phyloP scores from a whole-genome alignment of 2,797 vertebrate species.

The Passerculus sandwichensis region DNA sequence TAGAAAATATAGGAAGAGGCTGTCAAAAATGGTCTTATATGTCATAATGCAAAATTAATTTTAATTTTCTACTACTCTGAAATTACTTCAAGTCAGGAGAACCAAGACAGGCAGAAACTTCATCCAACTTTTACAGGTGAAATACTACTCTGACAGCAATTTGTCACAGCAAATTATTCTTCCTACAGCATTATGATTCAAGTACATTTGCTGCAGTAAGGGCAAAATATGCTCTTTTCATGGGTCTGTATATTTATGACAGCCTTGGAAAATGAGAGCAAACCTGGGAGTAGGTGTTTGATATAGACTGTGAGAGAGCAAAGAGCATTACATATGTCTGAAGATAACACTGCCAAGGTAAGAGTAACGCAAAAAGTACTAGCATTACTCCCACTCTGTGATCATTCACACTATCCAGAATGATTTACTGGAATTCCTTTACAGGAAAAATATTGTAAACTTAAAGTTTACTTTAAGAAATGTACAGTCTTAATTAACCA shows the following conservation, averaged over 20 bases:
- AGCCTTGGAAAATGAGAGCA: constrained; percentile 35
- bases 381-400: not conserved
- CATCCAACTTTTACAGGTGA: not conserved
- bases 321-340: constrained; percentile 36
- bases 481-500: constrained; percentile 1
- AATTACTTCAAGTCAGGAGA: not conserved
- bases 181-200: not conserved
- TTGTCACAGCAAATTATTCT: not conserved
- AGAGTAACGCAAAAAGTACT: constrained; percentile 16
- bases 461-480: not conserved
- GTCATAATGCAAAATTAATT: not conserved
- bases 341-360: constrained; percentile 29
- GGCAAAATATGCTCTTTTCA: constrained; percentile 34
- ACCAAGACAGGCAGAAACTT: not conserved
- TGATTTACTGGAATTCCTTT: constrained; percentile 27
- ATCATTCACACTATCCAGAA: not conserved
- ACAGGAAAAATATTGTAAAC: not conserved
- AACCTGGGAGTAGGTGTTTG: constrained; percentile 48
- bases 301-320: constrained; percentile 26
- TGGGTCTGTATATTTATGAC: constrained; percentile 32
- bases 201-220: constrained; percentile 30
- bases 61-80: not conserved
- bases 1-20: not conserved
- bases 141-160: not conserved
- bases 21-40: not conserved